These are phyloP conservation scores for Aphelinus atriplicis DNA, from an alignment of 1,140 invertebrate genomes.

Conservation along the genomic window DNA sequence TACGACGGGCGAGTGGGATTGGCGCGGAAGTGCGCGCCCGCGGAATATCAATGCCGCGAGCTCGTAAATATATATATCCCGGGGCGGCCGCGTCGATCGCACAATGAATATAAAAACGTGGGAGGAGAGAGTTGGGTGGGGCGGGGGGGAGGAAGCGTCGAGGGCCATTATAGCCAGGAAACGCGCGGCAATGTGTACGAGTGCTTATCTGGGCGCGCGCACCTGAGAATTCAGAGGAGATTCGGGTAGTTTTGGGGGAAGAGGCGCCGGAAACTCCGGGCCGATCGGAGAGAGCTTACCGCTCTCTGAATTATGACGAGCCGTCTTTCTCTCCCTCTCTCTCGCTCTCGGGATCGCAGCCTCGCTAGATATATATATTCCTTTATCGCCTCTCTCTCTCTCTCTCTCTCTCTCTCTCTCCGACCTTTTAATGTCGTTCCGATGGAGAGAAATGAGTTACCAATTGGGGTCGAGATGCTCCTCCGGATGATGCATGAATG, in stretches of 20 bases:
- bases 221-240: slow-evolving; percentile 1
- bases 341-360: no score
- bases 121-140: no score
- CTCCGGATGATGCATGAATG: no score
- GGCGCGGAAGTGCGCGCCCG: slow-evolving; percentile 28
- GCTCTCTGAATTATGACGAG: no score
- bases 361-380: background rate
- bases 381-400: slow-evolving; percentile 38
- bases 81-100: background rate
- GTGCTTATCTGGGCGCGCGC: slow-evolving; percentile 7
- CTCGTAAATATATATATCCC: slow-evolving; percentile 15
- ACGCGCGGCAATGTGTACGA: slow-evolving; percentile 2
- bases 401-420: background rate
- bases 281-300: background rate
- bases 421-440: background rate
- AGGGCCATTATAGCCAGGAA: slow-evolving; percentile 24
- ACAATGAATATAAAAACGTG: slow-evolving; percentile 26
- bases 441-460: background rate
- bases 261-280: background rate
- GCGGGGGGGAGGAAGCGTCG: background rate
- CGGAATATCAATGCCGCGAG: slow-evolving; percentile 32
- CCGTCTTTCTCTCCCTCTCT: no score
- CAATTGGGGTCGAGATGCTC: background rate
- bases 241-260: no score
- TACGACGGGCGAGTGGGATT: background rate